Evolutionary conservation across 2,888 invertebrate species (phyloP).

Genomic region (Anthophora plumipes): DNA sequence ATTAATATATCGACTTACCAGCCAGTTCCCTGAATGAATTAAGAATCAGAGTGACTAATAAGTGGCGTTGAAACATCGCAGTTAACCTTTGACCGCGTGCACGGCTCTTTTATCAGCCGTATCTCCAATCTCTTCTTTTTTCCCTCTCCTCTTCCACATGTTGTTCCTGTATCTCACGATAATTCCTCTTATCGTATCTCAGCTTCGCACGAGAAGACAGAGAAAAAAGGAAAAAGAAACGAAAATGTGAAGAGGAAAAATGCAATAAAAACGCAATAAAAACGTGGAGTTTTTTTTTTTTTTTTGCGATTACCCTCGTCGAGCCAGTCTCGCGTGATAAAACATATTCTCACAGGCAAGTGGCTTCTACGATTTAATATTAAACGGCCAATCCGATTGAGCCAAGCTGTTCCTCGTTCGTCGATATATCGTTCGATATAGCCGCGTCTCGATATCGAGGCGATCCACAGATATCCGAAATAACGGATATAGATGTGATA

Average conservation of each 20-base stretch:
- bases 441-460: conserved; percentile 9
- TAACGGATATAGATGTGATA: not conserved
- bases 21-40: conserved; percentile 18
- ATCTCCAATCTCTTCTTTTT: not conserved
- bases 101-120: conserved; percentile 13
- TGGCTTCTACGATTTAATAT: conserved; percentile 4
- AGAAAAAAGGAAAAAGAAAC: not conserved
- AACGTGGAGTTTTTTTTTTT: not conserved
- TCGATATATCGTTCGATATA: not conserved
- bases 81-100: conserved; percentile 26
- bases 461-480: not conserved
- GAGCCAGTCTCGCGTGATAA: not conserved
- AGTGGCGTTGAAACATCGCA: not conserved
- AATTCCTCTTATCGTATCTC: not conserved
- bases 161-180: conserved; percentile 10
- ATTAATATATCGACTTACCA: conserved; percentile 42
- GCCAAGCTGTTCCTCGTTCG: conserved; percentile 2
- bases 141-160: not conserved
- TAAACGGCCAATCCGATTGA: conserved; percentile 18
- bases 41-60: conserved; percentile 16
- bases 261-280: not conserved
- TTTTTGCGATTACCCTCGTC: not conserved
- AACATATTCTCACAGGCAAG: not conserved
- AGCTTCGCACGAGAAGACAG: not conserved
- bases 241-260: not conserved